A percentile compares a stretch with the other conserved stretches of the same genome.
Conservation (phyloP, 2,113 vertebrate species). For the Sitta europaea region DNA sequence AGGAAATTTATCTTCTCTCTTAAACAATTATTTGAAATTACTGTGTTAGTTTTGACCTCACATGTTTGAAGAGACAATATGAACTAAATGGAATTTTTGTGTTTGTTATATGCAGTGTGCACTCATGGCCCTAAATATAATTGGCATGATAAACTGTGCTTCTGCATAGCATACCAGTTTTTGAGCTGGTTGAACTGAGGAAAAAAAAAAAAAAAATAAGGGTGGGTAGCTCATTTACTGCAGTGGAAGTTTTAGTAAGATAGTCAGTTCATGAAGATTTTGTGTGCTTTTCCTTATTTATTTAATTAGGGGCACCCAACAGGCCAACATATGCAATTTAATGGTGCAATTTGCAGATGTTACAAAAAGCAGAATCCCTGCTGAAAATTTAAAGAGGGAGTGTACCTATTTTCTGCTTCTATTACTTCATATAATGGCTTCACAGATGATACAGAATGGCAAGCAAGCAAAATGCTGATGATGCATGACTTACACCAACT, state of each 20-base stretch:
- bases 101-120: neutral
- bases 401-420: slow-evolving; percentile 53
- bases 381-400: slow-evolving; percentile 57
- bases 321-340: slow-evolving; percentile 66
- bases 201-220: neutral
- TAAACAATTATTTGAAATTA: neutral
- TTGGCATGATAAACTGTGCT: neutral
- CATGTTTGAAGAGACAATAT: neutral
- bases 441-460: slow-evolving; percentile 37
- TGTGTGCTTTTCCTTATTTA: neutral
- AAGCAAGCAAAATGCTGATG: slow-evolving; percentile 31
- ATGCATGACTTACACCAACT: slow-evolving; percentile 63
- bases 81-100: neutral
- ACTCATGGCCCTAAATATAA: neutral
- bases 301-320: slow-evolving; percentile 22
- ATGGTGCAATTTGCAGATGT: slow-evolving; percentile 54
- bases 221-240: neutral
- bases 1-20: neutral
- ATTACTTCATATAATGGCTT: slow-evolving; percentile 58
- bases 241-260: neutral
- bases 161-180: neutral
- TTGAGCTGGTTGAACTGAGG: neutral
- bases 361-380: slow-evolving; percentile 43
- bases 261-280: slow-evolving; percentile 6
- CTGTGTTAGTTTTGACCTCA: neutral